Conservation (phyloP, 2,888 invertebrate genomes). For the Trachelus troglodyta region DNA sequence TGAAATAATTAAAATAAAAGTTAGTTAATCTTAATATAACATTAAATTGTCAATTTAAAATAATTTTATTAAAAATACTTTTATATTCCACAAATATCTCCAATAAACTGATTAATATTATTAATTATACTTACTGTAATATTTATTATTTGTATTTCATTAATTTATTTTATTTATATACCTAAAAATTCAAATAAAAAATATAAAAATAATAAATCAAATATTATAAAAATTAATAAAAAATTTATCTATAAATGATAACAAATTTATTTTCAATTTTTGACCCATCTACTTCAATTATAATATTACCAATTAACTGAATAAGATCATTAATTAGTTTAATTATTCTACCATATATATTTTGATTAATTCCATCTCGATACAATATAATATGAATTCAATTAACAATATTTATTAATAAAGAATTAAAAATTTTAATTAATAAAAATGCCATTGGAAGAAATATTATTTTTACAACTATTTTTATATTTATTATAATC, state of each 20-base stretch:
- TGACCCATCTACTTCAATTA: conserved; percentile 70
- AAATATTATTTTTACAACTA: conserved; percentile 65
- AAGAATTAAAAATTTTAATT: conserved; percentile 70
- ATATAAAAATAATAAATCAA: too few relatives aligned
- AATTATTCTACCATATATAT: conserved; percentile 69
- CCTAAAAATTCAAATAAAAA: conserved; percentile 46
- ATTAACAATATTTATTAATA: conserved; percentile 38
- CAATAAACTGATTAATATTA: conserved; percentile 68
- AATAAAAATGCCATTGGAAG: conserved; percentile 58
- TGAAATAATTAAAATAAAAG: conserved; percentile 49
- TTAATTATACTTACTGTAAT: conserved; percentile 37
- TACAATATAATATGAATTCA: conserved; percentile 28
- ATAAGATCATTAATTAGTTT: conserved; percentile 69
- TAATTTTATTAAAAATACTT: conserved; percentile 68
- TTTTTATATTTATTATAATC: conserved; percentile 72
- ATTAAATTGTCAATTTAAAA: conserved; percentile 36
- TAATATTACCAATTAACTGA: conserved; percentile 72
- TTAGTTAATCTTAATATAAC: conserved; percentile 35
- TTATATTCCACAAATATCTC: conserved; percentile 78
- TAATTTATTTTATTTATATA: too few relatives aligned
- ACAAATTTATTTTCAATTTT: conserved; percentile 71
- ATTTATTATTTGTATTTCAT: conserved; percentile 21
- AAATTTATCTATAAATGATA: conserved; percentile 26
- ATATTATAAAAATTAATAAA: conserved; percentile 41
- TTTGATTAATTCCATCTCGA: conserved; percentile 71